Evolutionary conservation across 2,113 vertebrate genomes (phyloP), one percentile per base, ranked within the genome.

Genomic region (Pseudopipra pipra): DNA sequence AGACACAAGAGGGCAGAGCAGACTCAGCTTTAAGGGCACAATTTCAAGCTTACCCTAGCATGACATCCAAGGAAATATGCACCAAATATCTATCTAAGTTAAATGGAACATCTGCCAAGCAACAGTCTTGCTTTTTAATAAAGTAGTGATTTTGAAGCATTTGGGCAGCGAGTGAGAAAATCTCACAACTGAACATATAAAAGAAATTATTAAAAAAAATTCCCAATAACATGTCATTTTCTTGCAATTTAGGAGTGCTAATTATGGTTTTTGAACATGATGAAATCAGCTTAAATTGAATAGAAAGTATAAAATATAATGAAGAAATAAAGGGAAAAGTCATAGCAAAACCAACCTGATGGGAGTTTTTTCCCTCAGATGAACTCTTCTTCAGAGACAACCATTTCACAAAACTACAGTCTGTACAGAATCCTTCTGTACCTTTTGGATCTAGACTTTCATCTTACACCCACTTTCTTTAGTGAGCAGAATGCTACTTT

Each of bases 1-100:
- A 86, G 88, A 96, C 96, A 94, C 92, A 96, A 96, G 96, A 94
- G 95, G 96, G 96, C 96, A 96, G 90, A 95, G 70, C 49, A 94
- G 62, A 62, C 56, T 90, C 67, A 92, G 83, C 65, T 87, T 88
- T 90, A 58, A 67, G n/a, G 68, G 41, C 54, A 89, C 0, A 3
- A 77, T 80, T 90, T 71, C 75, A 84, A 90, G 31, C 28, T 89
- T 75, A 62, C 27, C 8, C 28, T 18, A n/a, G 30, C 12, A 55
- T 77, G 76, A 88, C 46, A 56, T 20, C 23, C 17, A 49, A 68
- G 56, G 37, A 87, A 41, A 33, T 59, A 70, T 22, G 11, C 28
- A 80, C 13, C 1, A 2, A 77, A 0, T 72, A 35, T 44, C 35
- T 65, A 23, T 10, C 35, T 78, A 30, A 9, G 23, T 52, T 86